Conservation (phyloP, 2,113 vertebrate genomes). For the Ifrita kowaldi region DNA sequence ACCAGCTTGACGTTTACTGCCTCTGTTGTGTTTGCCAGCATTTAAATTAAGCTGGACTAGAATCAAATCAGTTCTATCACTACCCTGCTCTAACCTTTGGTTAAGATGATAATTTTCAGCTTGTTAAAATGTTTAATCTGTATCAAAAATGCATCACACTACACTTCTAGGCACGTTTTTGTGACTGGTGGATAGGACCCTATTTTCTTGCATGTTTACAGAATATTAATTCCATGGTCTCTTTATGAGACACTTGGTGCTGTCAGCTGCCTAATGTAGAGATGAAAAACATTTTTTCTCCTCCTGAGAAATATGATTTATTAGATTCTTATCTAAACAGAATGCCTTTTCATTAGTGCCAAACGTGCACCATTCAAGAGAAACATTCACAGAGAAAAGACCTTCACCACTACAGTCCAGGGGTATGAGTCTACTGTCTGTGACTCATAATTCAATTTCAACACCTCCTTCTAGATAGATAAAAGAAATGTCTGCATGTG, state of each 20-base stretch:
- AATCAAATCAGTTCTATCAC: conserved; percentile 55
- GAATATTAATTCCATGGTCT: not conserved
- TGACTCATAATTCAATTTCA: conserved; percentile 22
- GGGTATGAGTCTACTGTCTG: not conserved
- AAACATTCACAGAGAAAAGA: not conserved
- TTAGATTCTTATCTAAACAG: not conserved
- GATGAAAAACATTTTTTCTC: not conserved
- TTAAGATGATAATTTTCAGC: conserved; percentile 40
- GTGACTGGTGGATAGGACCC: not conserved
- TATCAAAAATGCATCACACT: conserved; percentile 21
- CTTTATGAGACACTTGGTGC: conserved; percentile 8
- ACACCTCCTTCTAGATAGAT: not conserved
- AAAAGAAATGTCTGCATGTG: not conserved
- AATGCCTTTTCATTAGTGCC: not conserved
- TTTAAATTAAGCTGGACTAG: conserved; percentile 64
- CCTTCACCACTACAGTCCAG: not conserved
- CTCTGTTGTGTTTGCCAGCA: conserved; percentile 49
- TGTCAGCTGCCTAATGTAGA: not conserved
- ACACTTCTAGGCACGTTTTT: not conserved
- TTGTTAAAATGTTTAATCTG: conserved; percentile 46
- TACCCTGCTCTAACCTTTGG: conserved; percentile 45
- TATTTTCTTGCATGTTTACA: not conserved
- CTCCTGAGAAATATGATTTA: conserved; percentile 36
- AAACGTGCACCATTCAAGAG: not conserved
- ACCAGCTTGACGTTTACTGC: conserved; percentile 32